Evolutionary conservation across 2,888 invertebrate species (phyloP).

Genomic region (Trichacis sp.): DNA sequence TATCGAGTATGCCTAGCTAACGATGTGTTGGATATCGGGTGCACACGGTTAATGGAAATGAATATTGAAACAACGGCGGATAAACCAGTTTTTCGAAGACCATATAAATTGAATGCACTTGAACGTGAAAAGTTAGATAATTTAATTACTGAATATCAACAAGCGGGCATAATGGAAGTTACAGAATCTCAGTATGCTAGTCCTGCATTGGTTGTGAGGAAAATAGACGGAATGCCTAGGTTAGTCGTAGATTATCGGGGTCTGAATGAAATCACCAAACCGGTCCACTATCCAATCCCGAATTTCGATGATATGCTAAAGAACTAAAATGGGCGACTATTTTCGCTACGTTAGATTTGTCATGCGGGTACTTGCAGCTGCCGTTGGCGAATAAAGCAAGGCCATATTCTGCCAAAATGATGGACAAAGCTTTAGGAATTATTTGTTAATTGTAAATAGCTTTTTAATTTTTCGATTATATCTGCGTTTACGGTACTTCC

Average conservation of each 20-base stretch:
- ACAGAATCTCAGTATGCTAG: slow-evolving; percentile 33
- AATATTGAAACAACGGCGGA: too few relatives aligned
- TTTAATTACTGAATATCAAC: slow-evolving; percentile 17
- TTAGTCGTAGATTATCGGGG: slow-evolving; percentile 49
- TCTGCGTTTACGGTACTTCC: background rate
- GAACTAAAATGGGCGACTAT: background rate
- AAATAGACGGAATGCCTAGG: slow-evolving; percentile 39
- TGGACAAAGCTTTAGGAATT: slow-evolving; percentile 15
- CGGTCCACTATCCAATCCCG: background rate
- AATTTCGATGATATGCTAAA: slow-evolving; percentile 9
- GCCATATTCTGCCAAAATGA: slow-evolving; percentile 38
- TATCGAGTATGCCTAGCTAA: slow-evolving; percentile 6
- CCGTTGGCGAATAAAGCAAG: slow-evolving; percentile 25
- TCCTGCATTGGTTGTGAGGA: slow-evolving; percentile 44
- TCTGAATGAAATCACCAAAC: too few relatives aligned
- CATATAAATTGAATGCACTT: slow-evolving; percentile 7
- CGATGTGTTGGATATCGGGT: background rate
- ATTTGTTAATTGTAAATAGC: slow-evolving; percentile 5
- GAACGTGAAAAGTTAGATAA: slow-evolving; percentile 21
- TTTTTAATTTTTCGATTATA: slow-evolving; percentile 17
- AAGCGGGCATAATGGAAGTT: slow-evolving; percentile 16
- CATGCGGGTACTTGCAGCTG: slow-evolving; percentile 12
- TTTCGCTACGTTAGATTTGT: slow-evolving; percentile 7
- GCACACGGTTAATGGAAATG: too few relatives aligned
- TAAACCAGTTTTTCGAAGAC: background rate